Base-by-base conservation (phyloP, 2,113 vertebrate species). In the Microcebus tavaratra region DNA sequence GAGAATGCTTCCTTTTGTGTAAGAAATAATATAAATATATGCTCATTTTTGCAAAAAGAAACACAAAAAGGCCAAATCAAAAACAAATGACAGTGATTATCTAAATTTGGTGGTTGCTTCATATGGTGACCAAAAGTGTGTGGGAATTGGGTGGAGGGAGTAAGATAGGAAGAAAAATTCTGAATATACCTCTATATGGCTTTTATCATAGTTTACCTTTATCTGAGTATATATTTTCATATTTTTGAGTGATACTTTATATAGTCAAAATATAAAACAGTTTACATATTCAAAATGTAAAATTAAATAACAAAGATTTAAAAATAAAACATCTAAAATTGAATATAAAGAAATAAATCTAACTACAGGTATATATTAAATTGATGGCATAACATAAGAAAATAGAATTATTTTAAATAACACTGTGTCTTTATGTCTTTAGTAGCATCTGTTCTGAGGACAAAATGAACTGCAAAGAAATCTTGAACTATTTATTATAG, bases 21-120 rank as follows among this genome's bases (percentile, higher is more conserved):
- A 91, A 70, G 23, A 61, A 68, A 94, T 10, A 78, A 63, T 23
- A 79, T 12, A 88, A 80, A 63, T 39, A 79, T 21, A 42, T 67
- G 17, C 5, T 36, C 18, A n/a, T 6, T 79, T 91, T 96, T 79
- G 27, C 20, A 89, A 94, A 96, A 83, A 63, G 39, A 91, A 86
- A 23, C 39, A 87, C 57, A 76, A 76, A 63, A 34, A 83, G 9
- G 27, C 34, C 53, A 36, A 79, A 87, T 79, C 9, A 70, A 50
- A 90, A 67, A 48, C 25, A 2, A 53, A 79, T 23, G 5, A 70
- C 7, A 50, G 23, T 45, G 12, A 76, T 81, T 81, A 61, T 11
- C 8, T 85, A 72, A 93, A 55, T 4, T 80, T 5, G 48, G 18
- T 25, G 21, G 25, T 45, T 48, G 1, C 42, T 50, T 87, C 45